A percentile compares a stretch with the other conserved stretches of the same genome.
Conservation (phyloP, 2,888 invertebrate species). For the Apodemia hepburni region DNA sequence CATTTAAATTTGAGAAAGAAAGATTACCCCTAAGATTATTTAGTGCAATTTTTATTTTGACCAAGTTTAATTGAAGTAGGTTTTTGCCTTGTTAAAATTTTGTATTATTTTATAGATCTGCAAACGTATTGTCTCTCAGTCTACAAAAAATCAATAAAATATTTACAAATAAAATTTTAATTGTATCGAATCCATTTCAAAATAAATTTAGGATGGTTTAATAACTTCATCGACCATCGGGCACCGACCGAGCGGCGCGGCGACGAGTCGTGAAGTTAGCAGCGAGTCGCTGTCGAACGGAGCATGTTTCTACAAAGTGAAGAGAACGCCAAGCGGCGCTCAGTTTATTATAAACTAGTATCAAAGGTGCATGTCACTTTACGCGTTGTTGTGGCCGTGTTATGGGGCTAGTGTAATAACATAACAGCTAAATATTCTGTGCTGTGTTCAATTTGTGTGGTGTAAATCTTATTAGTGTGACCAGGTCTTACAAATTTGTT, state of each 20-base stretch:
- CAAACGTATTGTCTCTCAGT: background rate
- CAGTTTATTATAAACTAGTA: conserved; percentile 68
- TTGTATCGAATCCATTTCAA: conserved; percentile 47
- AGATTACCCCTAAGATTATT: too few species aligned
- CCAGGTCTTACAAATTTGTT: conserved; percentile 67
- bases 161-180: background rate
- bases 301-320: conserved; percentile 57
- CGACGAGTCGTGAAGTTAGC: conserved; percentile 58
- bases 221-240: conserved; percentile 68
- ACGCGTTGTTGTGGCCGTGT: conserved; percentile 61
- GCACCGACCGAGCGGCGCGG: conserved; percentile 55
- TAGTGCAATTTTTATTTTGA: too few species aligned
- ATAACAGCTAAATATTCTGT: conserved; percentile 72
- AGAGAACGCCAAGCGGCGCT: conserved; percentile 62
- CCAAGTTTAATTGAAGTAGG: too few species aligned
- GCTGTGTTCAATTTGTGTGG: conserved; percentile 64
- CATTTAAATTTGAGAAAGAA: too few species aligned
- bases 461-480: conserved; percentile 59
- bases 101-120: too few species aligned
- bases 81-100: too few species aligned
- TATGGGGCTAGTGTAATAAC: conserved; percentile 74
- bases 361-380: conserved; percentile 61
- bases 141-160: background rate
- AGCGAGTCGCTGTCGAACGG: conserved; percentile 43
- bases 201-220: conserved; percentile 67